These are phyloP conservation scores for Frieseomelitta varia DNA, from an alignment of 1,140 invertebrate species.

Conservation along the genomic window DNA sequence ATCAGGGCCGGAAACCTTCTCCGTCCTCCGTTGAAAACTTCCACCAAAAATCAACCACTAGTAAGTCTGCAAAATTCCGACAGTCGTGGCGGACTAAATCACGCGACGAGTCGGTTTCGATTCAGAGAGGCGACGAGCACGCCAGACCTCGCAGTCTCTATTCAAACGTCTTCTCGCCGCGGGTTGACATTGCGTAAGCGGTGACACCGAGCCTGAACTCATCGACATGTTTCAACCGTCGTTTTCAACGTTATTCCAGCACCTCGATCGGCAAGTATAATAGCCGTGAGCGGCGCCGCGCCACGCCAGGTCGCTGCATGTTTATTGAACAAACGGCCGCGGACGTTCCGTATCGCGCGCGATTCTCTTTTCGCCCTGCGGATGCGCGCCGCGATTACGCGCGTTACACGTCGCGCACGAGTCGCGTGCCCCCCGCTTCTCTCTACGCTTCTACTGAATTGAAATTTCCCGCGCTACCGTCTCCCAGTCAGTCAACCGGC, in stretches of 20 bases:
- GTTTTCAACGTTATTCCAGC: conserved; percentile 40
- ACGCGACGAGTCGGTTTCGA: too few relatives aligned
- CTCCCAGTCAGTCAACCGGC: too few relatives aligned
- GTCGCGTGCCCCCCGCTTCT: conserved; percentile 7
- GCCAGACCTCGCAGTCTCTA: conserved; percentile 18
- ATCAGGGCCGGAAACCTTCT: too few relatives aligned
- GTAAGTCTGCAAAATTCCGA: background rate
- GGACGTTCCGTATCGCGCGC: conserved; percentile 36
- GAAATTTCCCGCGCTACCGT: background rate
- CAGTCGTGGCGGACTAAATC: background rate
- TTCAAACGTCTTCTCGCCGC: conserved; percentile 16
- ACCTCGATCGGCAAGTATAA: conserved; percentile 45
- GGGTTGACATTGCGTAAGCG: conserved; percentile 50
- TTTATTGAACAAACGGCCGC: conserved; percentile 57
- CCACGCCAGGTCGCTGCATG: background rate
- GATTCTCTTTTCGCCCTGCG: conserved; percentile 24
- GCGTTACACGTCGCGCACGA: conserved; percentile 28
- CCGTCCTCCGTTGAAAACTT: background rate
- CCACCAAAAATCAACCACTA: too few relatives aligned
- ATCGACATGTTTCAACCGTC: conserved; percentile 30
- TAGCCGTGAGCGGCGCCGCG: conserved; percentile 30
- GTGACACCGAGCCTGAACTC: conserved; percentile 1
- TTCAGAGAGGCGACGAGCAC: too few relatives aligned
- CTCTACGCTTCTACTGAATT: background rate
- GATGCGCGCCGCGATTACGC: conserved; percentile 2